Evolutionary conservation across 2,888 invertebrate genomes (phyloP), one percentile per base, ranked within the genome.

Genomic region (Platycheirus albimanus): DNA sequence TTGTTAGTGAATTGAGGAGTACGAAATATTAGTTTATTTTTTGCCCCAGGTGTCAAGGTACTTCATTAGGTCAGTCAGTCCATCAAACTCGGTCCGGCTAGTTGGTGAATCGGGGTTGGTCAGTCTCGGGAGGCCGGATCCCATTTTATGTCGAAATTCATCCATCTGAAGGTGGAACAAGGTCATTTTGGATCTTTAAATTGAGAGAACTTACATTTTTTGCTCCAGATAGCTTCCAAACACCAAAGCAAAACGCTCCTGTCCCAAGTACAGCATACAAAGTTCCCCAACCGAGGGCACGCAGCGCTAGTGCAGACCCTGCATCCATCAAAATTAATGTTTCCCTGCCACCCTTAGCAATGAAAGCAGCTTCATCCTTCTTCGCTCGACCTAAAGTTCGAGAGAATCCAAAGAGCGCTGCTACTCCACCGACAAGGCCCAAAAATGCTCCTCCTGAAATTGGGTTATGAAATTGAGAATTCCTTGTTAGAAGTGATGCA

Each of bases 191-290:
- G 67, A 24, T 56, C 61, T 15, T 17, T 1, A 15, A 3, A 64
- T n/a, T 30, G 13, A 17, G 49, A 15, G 7, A 77, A 79, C 93
- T 93, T 92, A 97, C 96, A 92, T 95, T 94, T 87, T 93, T 93
- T 20, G 97, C 97, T 69, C 97, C 98, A 43, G 97, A 95, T 11
- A 97, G 88, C 91, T 97, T 98, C 96, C 97, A 98, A 76, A 97
- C 93, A 10, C 94, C 94, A 90, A 94, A 97, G 88, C 95, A 96
- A 64, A 98, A 90, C 58, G 95, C 90, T 7, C 96, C 94, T 69
- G 97, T 96, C 0, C 98, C 98, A 36, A 95, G 92, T n/a, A 97
- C 91, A 0, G 98, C 97, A 91, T 96, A 97, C 0, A 97, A 85
- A 0, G 96, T 95, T 2, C 97, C 98, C 95, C 96, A 96, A 6